These are phyloP conservation scores for Echinometra lucunter DNA, from an alignment of 53 echinoderm and acorn worm species.

Conservation along the genomic window DNA sequence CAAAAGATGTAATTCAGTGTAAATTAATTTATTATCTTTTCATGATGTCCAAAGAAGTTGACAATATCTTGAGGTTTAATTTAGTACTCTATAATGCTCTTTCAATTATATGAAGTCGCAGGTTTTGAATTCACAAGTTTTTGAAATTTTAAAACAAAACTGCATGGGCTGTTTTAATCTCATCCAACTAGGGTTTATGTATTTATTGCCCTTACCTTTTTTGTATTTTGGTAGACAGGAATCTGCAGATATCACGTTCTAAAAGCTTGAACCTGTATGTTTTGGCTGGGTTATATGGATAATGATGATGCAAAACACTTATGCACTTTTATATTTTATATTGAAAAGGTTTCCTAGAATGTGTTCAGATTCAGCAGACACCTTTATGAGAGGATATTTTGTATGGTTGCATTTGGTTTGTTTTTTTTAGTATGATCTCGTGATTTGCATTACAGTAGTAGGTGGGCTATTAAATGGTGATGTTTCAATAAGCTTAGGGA, in stretches of 20 bases:
- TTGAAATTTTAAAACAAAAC: neutral
- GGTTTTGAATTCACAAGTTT: neutral
- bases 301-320: neutral
- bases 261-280: neutral
- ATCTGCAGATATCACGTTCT: neutral
- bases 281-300: neutral
- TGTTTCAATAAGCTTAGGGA: too few species aligned
- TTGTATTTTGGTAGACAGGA: neutral
- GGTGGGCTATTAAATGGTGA: too few species aligned
- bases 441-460: neutral
- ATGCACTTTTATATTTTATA: neutral
- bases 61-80: neutral
- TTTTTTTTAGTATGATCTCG: neutral
- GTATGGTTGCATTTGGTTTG: neutral
- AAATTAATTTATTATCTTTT: too few species aligned
- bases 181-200: neutral
- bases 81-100: neutral
- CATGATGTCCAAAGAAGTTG: neutral
- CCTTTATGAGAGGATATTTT: neutral
- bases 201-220: neutral
- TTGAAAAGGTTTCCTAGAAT: neutral
- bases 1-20: too few species aligned
- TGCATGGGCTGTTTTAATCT: too few species aligned
- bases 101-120: neutral
- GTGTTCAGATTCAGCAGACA: neutral